phyloP scores from a whole-genome alignment of 2,888 invertebrate species.

The Drosophila histrio region DNA sequence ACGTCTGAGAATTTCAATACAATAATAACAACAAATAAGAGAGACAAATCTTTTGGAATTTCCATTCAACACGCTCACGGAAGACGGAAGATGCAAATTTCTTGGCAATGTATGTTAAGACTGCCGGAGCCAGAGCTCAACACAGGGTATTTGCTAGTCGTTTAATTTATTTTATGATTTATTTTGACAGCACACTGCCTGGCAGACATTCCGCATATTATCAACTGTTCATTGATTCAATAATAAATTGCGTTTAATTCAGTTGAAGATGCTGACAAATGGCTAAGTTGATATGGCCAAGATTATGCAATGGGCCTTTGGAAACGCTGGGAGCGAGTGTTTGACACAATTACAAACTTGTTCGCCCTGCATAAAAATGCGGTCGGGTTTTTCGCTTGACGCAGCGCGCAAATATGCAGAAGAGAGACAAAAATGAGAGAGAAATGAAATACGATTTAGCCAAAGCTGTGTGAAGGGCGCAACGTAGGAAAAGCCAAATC shows the following conservation, averaged over 20 bases:
- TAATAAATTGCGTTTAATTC: neutral
- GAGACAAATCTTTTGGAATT: constrained; percentile 31
- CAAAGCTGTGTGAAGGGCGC: constrained; percentile 51
- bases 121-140: neutral
- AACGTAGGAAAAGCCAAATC: constrained; percentile 64
- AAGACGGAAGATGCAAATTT: constrained; percentile 46
- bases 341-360: constrained; percentile 77
- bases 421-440: neutral
- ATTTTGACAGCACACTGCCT: neutral
- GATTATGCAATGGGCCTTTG: constrained; percentile 61
- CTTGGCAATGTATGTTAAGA: constrained; percentile 27
- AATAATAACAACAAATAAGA: constrained; percentile 23
- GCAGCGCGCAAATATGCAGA: constrained; percentile 69
- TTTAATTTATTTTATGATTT: neutral
- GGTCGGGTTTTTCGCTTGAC: constrained; percentile 60
- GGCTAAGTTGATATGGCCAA: constrained; percentile 20
- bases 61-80: constrained; percentile 33
- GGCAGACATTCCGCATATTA: neutral
- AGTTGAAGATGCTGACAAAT: constrained; percentile 46
- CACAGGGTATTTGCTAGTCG: neutral
- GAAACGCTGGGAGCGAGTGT: constrained; percentile 33
- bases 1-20: constrained; percentile 36
- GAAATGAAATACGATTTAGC: neutral
- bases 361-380: constrained; percentile 74
- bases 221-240: constrained; percentile 2